These are phyloP conservation scores for Nomada goodeniana DNA, from an alignment of 2,888 invertebrate genomes.

Conservation along the genomic window DNA sequence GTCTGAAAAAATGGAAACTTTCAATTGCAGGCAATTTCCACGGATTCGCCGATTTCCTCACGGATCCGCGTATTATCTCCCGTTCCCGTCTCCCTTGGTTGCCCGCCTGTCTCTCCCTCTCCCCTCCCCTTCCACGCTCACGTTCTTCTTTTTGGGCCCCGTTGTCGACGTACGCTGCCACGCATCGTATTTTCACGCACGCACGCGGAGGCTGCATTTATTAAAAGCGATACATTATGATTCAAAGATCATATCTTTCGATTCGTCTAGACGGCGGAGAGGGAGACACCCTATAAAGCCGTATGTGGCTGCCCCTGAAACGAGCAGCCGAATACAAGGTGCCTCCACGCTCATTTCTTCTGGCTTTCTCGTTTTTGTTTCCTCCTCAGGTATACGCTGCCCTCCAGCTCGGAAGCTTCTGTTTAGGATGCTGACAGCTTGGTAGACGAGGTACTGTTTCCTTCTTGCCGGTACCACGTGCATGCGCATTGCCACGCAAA, in stretches of 20 bases:
- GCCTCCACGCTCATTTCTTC: constrained; percentile 62
- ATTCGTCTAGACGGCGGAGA: constrained; percentile 82
- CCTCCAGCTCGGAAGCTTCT: no score
- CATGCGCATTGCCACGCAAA: no score
- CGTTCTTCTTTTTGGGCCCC: constrained; percentile 53
- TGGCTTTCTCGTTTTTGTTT: constrained; percentile 37
- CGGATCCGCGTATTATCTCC: constrained; percentile 2
- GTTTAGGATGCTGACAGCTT: no score
- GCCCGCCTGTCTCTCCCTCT: constrained; percentile 16
- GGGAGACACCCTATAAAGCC: constrained; percentile 81
- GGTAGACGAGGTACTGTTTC: no score
- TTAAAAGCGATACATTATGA: constrained; percentile 83
- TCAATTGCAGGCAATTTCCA: neutral
- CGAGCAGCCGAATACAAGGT: constrained; percentile 73
- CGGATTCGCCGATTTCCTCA: constrained; percentile 1
- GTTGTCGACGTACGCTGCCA: constrained; percentile 63
- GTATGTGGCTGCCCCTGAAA: constrained; percentile 72
- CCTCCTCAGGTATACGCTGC: constrained; percentile 15
- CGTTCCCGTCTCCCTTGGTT: constrained; percentile 9
- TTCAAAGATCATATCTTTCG: constrained; percentile 83
- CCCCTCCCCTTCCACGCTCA: neutral
- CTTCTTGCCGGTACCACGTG: no score
- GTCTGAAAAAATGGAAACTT: neutral
- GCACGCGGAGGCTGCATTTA: constrained; percentile 77
- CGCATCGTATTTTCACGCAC: constrained; percentile 71